These are phyloP conservation scores for Empis livida DNA, from an alignment of 2,888 invertebrate species.

Conservation along the genomic window DNA sequence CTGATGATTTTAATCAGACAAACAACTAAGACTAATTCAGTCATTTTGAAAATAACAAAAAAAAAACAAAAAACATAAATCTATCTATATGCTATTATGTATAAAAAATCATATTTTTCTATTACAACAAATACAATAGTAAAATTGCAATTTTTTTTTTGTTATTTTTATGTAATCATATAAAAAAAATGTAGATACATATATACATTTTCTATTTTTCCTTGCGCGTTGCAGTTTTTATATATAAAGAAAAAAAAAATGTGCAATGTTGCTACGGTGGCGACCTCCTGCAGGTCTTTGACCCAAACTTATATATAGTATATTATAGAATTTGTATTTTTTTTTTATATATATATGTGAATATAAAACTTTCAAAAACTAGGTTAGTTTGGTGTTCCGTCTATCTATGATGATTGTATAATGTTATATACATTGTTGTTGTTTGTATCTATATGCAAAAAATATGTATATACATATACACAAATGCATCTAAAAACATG, in stretches of 20 bases:
- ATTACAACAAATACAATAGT: background rate
- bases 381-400: slow-evolving; percentile 2
- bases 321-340: background rate
- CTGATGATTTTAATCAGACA: no score
- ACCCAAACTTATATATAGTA: slow-evolving; percentile 19
- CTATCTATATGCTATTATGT: no score
- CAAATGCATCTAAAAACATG: no score
- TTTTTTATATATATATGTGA: background rate
- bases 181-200: background rate
- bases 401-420: background rate
- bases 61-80: no score
- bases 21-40: no score
- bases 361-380: background rate
- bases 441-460: background rate
- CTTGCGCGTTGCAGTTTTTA: background rate
- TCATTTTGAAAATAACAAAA: no score
- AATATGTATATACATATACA: no score
- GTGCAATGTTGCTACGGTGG: slow-evolving; percentile 15
- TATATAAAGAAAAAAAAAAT: no score
- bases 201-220: background rate
- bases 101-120: background rate
- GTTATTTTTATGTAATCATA: no score
- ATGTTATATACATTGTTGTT: background rate
- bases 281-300: slow-evolving; percentile 37
- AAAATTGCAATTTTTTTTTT: background rate